Evolutionary conservation across 1,140 invertebrate species (phyloP), one percentile per base, ranked within the genome.

Genomic region (Drosophila lowei): DNA sequence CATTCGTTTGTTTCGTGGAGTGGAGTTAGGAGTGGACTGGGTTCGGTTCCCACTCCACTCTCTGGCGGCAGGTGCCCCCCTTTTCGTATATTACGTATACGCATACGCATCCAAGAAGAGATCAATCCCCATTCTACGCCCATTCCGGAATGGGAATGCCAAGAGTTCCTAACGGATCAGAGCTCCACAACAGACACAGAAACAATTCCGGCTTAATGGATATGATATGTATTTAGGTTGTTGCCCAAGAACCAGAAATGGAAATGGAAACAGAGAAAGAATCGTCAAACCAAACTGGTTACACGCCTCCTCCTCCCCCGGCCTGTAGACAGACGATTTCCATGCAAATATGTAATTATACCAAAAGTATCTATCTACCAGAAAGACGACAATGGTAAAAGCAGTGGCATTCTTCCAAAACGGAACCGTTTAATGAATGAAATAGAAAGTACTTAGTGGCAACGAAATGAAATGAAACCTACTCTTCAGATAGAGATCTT

Each of bases 11-110:
- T 25, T 4, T 25, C 23, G 4, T 25, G 5, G 23, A 25, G 23
- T 25, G 41, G 34, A 54, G 57, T 78, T 81, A 57, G 64, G 79
- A 13, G 34, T 5, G 34, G 34, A 13, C 34, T 84, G 67, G 13
- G 50, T 15, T 15, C 23, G 7, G 34, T 16, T 46, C 53, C 43
- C 8, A 28, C 34, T 55, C 34, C 34, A 38, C 11, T 38, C 34
- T 38, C 30, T 34, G 21, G 48, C 16, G 43, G 50, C 66, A 70
- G 52, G 66, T 80, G 77, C 21, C 78, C 83, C 61, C 78, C 77
- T 85, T 85, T 43, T 50, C 55, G 23, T 25, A 25, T 77, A 86
- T 85, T 85, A 85, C 81, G 79, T 84, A 85, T 88, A 75, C 81
- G 79, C 85, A 85, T 88, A 75, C 74, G 73, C 59, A 59, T 57